These are phyloP conservation scores for Sinohyriopsis cumingii DNA, from an alignment of 2,888 invertebrate genomes.

Conservation along the genomic window DNA sequence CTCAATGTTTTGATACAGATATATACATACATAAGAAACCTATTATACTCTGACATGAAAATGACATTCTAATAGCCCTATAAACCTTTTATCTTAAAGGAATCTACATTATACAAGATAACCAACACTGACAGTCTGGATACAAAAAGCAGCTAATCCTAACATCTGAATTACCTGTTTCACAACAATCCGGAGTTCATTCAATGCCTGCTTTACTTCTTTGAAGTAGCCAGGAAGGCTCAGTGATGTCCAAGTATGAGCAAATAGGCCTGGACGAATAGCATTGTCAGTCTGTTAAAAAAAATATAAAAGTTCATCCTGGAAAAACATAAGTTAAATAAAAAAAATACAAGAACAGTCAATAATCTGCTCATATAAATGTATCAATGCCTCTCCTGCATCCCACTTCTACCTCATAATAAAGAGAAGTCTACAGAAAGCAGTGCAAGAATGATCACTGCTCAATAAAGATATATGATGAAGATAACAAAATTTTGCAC, in stretches of 20 bases:
- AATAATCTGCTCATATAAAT: too few relatives aligned
- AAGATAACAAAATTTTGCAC: too few relatives aligned
- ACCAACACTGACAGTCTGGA: not conserved
- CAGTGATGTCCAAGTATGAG: slow-evolving; percentile 87
- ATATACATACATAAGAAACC: too few relatives aligned
- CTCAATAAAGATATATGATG: too few relatives aligned
- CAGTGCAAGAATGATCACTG: too few relatives aligned
- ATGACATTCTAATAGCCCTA: not conserved
- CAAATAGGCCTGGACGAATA: slow-evolving; percentile 83
- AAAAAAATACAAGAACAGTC: too few relatives aligned
- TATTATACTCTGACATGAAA: too few relatives aligned
- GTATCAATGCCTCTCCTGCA: too few relatives aligned
- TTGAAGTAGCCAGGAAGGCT: slow-evolving; percentile 80
- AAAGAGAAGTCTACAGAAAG: too few relatives aligned
- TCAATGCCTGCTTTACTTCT: slow-evolving; percentile 76
- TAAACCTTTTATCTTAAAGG: not conserved
- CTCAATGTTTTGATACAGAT: too few relatives aligned
- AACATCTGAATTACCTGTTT: slow-evolving; percentile 52
- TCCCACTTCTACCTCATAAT: too few relatives aligned
- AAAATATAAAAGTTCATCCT: not conserved
- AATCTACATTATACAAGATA: not conserved
- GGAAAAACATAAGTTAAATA: too few relatives aligned
- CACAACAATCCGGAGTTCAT: slow-evolving; percentile 76
- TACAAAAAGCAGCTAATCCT: not conserved
- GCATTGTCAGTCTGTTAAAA: slow-evolving; percentile 75